Evolutionary conservation across 2,113 vertebrate genomes (phyloP).

Genomic region (Mionectes macconnelli): DNA sequence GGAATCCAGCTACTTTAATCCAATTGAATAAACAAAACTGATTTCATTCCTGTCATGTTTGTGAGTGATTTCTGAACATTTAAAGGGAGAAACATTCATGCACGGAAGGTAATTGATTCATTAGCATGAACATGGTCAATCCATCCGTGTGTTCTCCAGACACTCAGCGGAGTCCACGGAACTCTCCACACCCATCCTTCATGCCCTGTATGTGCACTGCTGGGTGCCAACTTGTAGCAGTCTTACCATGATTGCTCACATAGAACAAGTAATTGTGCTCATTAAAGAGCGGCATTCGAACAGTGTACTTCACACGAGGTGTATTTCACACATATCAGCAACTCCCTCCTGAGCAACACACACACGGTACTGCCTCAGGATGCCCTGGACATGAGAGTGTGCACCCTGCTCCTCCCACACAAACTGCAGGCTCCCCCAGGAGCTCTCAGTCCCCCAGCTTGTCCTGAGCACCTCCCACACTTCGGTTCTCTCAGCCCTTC

Average conservation of each 20-base stretch:
- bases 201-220: rapidly evolving
- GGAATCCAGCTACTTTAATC: slow-evolving; percentile 31
- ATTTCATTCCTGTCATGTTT: slow-evolving; percentile 4
- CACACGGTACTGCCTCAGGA: neutral
- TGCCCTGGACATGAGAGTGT: neutral
- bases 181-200: neutral
- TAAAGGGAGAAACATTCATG: neutral
- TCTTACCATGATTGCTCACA: neutral
- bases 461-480: neutral
- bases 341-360: neutral
- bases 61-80: neutral
- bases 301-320: neutral
- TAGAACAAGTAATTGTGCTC: neutral
- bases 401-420: rapidly evolving
- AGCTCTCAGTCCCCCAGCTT: neutral
- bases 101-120: neutral
- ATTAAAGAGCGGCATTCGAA: neutral
- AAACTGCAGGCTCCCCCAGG: rapidly evolving
- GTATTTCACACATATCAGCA: neutral
- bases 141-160: neutral
- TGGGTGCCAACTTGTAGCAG: neutral
- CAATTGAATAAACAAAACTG: slow-evolving; percentile 20
- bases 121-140: neutral
- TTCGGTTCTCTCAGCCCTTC: neutral
- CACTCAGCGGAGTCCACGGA: rapidly evolving